Evolutionary conservation across 2,888 invertebrate species (phyloP).

Genomic region (Toxonevra muliebris): DNA sequence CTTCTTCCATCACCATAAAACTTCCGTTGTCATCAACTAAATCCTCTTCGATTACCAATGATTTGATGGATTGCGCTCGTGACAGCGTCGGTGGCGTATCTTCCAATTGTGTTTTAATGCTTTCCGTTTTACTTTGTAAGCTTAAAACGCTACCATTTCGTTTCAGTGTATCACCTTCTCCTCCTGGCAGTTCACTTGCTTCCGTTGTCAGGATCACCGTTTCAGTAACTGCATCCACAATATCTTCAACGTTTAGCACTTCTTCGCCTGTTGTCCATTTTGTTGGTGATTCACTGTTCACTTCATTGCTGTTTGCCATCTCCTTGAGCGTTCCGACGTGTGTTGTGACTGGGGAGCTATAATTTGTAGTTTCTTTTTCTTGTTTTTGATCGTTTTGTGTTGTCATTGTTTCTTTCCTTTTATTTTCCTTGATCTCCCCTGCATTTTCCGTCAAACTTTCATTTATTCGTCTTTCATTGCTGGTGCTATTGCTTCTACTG

Average conservation of each 20-base stretch:
- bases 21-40: constrained; percentile 54
- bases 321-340: constrained; percentile 40
- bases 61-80: constrained; percentile 64
- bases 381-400: not conserved
- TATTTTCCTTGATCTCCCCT: not conserved
- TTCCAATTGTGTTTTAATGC: constrained; percentile 52
- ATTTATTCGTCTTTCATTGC: not conserved
- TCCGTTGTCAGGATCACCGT: constrained; percentile 2
- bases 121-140: constrained; percentile 54
- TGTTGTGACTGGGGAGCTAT: constrained; percentile 43
- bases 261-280: constrained; percentile 34
- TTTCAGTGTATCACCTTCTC: constrained; percentile 34
- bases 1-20: constrained; percentile 48
- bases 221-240: constrained; percentile 37
- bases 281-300: constrained; percentile 40
- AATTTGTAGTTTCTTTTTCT: constrained; percentile 7
- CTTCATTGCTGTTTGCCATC: constrained; percentile 39
- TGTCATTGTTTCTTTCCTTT: not conserved
- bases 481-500: constrained; percentile 26
- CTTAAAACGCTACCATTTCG: constrained; percentile 52
- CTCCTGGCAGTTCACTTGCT: constrained; percentile 14
- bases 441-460: constrained; percentile 3
- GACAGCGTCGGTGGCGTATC: constrained; percentile 53
- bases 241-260: constrained; percentile 35
- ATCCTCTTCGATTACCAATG: constrained; percentile 64